Evolutionary conservation across 2,113 vertebrate species (phyloP).

Genomic region (Hypomesus transpacificus): DNA sequence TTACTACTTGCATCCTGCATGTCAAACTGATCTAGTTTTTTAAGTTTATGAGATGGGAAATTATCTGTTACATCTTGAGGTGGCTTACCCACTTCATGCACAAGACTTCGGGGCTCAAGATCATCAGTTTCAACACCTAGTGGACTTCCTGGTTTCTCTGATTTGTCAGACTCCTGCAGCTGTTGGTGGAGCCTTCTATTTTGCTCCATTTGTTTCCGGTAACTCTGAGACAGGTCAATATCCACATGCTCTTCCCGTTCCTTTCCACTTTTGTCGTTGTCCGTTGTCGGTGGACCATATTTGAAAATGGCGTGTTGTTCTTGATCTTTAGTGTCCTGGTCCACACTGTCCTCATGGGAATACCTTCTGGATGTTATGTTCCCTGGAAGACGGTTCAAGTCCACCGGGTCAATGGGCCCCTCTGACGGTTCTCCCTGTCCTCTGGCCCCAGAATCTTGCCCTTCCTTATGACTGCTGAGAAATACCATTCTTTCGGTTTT

Average conservation of each 20-base stretch:
- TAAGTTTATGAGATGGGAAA: slow-evolving; percentile 92
- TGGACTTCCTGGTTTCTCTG: slow-evolving; percentile 84
- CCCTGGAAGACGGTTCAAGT: slow-evolving; percentile 73
- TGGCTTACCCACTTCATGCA: slow-evolving; percentile 96
- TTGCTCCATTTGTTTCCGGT: slow-evolving; percentile 98
- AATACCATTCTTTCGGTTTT: slow-evolving; percentile 80
- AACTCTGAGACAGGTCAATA: slow-evolving; percentile 97
- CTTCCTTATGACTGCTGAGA: slow-evolving; percentile 80
- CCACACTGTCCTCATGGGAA: slow-evolving; percentile 76
- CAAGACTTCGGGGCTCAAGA: slow-evolving; percentile 90
- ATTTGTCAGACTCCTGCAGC: slow-evolving; percentile 89
- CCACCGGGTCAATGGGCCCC: slow-evolving; percentile 72
- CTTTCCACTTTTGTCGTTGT: slow-evolving; percentile 74
- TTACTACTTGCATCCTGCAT: slow-evolving; percentile 79
- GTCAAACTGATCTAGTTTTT: slow-evolving; percentile 87
- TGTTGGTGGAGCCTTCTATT: slow-evolving; percentile 88
- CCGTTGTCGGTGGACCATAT: slow-evolving; percentile 61
- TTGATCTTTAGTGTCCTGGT: slow-evolving; percentile 76
- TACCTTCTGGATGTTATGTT: slow-evolving; percentile 55
- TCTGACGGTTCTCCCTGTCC: slow-evolving; percentile 74
- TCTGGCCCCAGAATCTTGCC: slow-evolving; percentile 72
- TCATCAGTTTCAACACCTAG: slow-evolving; percentile 85
- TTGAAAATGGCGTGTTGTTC: slow-evolving; percentile 65
- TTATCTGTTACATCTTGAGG: slow-evolving; percentile 95
- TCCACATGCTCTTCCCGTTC: slow-evolving; percentile 87